A percentile compares a stretch with the other conserved stretches of the same genome.
phyloP scores from a whole-genome alignment of 2,797 vertebrate species.

The Sebastes alutus region DNA sequence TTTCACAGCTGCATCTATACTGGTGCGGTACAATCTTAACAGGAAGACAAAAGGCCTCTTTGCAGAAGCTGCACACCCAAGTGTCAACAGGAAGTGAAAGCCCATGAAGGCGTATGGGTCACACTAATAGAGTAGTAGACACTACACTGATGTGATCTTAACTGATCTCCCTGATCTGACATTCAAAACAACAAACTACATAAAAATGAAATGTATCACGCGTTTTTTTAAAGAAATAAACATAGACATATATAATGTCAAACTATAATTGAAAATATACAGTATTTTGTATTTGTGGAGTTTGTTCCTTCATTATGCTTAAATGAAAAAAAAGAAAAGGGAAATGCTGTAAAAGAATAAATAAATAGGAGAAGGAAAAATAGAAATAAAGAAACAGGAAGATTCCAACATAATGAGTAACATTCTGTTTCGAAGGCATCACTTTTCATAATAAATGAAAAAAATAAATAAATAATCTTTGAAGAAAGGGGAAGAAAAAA shows the following conservation, averaged over 20 bases:
- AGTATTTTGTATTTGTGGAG: background rate
- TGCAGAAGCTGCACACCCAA: background rate
- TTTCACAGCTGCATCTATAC: background rate
- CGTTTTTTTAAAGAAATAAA: background rate
- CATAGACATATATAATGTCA: background rate
- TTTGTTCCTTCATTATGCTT: background rate
- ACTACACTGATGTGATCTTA: background rate
- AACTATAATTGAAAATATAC: background rate
- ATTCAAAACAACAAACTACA: background rate
- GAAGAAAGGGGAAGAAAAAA: background rate
- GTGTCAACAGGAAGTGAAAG: conserved; percentile 64
- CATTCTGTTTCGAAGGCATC: background rate
- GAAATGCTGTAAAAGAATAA: background rate
- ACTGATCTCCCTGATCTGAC: background rate
- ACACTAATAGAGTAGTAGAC: background rate
- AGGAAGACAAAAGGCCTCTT: conserved; percentile 25
- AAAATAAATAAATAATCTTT: background rate
- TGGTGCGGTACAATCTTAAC: background rate
- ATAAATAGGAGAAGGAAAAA: background rate
- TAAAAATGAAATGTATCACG: background rate
- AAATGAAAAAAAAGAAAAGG: background rate
- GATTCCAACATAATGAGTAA: background rate
- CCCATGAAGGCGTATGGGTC: background rate
- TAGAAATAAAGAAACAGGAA: background rate
- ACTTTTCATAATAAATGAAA: background rate